Base-by-base conservation (phyloP, 2,888 invertebrate species). In the Achlya flavicornis region DNA sequence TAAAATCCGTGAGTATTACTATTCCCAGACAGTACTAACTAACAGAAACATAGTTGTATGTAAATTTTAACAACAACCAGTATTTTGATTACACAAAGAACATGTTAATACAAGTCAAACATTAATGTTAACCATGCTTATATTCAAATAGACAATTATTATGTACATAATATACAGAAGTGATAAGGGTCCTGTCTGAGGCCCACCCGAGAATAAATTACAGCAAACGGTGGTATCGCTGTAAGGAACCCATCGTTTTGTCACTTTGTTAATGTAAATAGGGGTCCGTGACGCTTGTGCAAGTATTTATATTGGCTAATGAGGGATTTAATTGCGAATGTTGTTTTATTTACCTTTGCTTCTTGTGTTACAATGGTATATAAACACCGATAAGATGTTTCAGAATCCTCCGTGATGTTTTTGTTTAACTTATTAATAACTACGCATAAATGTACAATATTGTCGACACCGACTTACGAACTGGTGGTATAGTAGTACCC, bases 261-360 rank as follows among this genome's bases (percentile, higher is more conserved):
- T 73, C 76, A 75, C 65, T 75, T 66, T 73, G 64, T 68, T 69
- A 68, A 73, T 66, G 76, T 73, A 75, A 73, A 74, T 75, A 71
- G 57, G 58, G 64, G 58, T 12, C 57, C 43, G 41, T 60, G 59
- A 69, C 67, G 66, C 61, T 70, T 75, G 59, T 62, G 70, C 66
- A 32, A 58, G 59, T 73, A 75, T 73, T 73, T 73, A 66, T 68
- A 65, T 63, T 66, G 58, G 60, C 59, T 73, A 70, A 72, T 66
- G 66, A 73, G 66, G 66, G 70, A 72, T 65, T 60, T 63, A 61
- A 66, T 61, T 14, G 63, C 60, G 35, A 43, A 60, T 63, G 48
- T 63, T 53, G 19, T 19, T 53, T 53, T 53, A 19, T 53, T 53
- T 53, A 53, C 53, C 53, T 10, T 53, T 19, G 7, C 2, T 53